These are phyloP conservation scores for Eupithecia insigniata DNA, from an alignment of 2,888 invertebrate species.

Conservation along the genomic window DNA sequence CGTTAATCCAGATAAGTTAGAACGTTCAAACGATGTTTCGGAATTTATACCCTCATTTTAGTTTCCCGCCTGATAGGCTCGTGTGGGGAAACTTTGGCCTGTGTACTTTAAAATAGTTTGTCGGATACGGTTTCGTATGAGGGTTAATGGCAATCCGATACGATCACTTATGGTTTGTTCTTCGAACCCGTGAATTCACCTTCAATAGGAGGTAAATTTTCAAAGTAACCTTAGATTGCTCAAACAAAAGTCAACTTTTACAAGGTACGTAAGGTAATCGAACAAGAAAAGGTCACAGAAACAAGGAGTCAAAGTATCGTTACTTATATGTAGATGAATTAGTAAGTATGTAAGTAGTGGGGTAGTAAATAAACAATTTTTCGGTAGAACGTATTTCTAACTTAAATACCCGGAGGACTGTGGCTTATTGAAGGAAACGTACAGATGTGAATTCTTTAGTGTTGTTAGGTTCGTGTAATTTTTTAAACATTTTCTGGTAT, in stretches of 20 bases:
- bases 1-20: neutral
- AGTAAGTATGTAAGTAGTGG: no score
- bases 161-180: neutral
- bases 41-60: conserved; percentile 56
- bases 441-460: neutral
- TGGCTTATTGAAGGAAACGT: neutral
- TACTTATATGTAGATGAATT: no score
- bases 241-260: neutral
- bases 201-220: neutral
- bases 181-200: no score
- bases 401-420: neutral
- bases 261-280: no score
- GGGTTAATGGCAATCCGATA: conserved; percentile 9
- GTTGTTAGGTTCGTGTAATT: neutral
- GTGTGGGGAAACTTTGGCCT: conserved; percentile 41
- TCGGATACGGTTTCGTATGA: conserved; percentile 11
- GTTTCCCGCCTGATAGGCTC: conserved; percentile 29
- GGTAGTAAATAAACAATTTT: no score
- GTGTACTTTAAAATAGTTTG: conserved; percentile 37
- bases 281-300: neutral
- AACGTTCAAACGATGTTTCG: conserved; percentile 43
- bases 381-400: neutral
- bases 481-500: neutral
- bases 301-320: neutral
- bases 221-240: neutral